Evolutionary conservation across 2,113 vertebrate species (phyloP).

Genomic region (Dolichotis patagonum): DNA sequence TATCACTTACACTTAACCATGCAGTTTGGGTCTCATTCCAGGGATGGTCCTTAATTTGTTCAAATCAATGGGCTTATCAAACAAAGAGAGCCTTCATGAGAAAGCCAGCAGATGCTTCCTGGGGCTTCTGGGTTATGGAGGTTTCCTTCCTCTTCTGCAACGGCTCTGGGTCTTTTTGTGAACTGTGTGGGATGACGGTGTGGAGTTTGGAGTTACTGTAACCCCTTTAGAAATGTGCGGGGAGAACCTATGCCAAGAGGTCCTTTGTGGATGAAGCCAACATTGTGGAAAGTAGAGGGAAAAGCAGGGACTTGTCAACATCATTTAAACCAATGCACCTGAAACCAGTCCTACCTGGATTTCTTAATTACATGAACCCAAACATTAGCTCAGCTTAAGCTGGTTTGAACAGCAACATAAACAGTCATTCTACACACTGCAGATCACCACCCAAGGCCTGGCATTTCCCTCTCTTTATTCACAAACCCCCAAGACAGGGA

Average conservation of each 20-base stretch:
- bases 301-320: not conserved
- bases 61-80: not conserved
- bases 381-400: not conserved
- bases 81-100: not conserved
- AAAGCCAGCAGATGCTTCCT: not conserved
- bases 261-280: not conserved
- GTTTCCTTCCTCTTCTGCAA: not conserved
- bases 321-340: not conserved
- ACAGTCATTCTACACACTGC: not conserved
- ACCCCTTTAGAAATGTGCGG: not conserved
- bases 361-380: not conserved
- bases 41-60: not conserved
- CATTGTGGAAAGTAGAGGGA: not conserved
- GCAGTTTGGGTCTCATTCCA: not conserved
- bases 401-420: not conserved
- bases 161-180: not conserved
- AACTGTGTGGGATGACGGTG: not conserved
- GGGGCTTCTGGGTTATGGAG: not conserved
- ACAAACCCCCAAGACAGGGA: not conserved
- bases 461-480: not conserved
- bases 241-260: not conserved
- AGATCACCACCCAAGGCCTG: not conserved
- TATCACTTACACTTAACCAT: not conserved
- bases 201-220: not conserved
- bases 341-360: not conserved